Conservation (phyloP, 2,113 vertebrate genomes). For the Serilophus lunatus region DNA sequence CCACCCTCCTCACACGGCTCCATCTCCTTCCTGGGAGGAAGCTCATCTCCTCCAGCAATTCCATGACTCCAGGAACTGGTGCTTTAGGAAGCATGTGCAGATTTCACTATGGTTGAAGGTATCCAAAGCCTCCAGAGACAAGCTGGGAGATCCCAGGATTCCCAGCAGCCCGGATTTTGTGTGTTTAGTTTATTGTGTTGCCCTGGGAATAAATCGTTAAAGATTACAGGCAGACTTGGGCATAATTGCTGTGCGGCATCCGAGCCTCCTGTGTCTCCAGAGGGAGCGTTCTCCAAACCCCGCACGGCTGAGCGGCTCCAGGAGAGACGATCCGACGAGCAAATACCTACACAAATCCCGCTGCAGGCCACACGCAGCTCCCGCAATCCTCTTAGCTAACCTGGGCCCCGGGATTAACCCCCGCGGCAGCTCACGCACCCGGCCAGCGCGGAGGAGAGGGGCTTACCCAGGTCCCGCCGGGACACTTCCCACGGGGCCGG, state of each 20-base stretch:
- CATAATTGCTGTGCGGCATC: slow-evolving; percentile 18
- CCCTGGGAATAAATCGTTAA: slow-evolving; percentile 59
- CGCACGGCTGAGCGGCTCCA: background rate
- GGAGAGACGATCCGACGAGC: background rate
- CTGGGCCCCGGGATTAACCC: background rate
- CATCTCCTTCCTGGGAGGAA: background rate
- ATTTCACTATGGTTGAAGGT: background rate
- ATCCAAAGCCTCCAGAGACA: slow-evolving; percentile 3
- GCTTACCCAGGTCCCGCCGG: background rate
- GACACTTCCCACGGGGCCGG: background rate
- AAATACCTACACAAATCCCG: slow-evolving; percentile 20
- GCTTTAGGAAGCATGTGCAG: background rate
- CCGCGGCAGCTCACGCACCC: background rate
- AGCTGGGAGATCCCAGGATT: slow-evolving; percentile 27
- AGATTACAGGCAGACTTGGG: slow-evolving; percentile 21
- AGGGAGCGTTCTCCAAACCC: slow-evolving; percentile 42
- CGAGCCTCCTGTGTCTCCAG: slow-evolving; percentile 25
- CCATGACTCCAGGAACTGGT: background rate
- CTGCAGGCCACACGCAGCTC: slow-evolving; percentile 38
- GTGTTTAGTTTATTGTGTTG: slow-evolving; percentile 60
- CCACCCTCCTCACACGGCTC: background rate
- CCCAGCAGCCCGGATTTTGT: slow-evolving; percentile 54
- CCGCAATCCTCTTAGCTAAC: background rate
- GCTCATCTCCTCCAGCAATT: background rate
- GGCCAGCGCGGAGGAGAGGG: background rate